A percentile compares a stretch with the other conserved stretches of the same genome.
These are phyloP conservation scores for Anabas testudineus DNA, from an alignment of 2,797 vertebrate genomes.

Conservation along the genomic window DNA sequence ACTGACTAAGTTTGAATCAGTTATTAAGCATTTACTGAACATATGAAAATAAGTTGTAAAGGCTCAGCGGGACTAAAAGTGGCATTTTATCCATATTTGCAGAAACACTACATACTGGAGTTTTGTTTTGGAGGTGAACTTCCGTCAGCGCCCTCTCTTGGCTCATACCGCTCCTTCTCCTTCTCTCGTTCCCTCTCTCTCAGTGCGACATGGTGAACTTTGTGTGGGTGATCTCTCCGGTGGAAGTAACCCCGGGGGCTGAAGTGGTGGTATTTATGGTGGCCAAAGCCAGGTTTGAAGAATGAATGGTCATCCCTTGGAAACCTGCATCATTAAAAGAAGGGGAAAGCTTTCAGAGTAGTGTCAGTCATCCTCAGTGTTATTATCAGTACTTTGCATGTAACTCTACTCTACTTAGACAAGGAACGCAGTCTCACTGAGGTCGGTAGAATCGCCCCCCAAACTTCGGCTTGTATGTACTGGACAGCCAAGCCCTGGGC, in stretches of 20 bases:
- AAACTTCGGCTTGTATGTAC: conserved; percentile 63
- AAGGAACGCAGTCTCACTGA: conserved; percentile 55
- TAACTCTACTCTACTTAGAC: not conserved
- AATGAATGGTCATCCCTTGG: conserved; percentile 62
- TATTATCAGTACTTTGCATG: not conserved
- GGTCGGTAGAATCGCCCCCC: conserved; percentile 54
- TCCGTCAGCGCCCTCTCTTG: conserved; percentile 29
- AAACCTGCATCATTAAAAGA: conserved; percentile 50
- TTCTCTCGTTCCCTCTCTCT: conserved; percentile 26
- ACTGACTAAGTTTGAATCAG: not conserved
- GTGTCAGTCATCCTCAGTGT: not conserved
- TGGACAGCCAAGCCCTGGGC: conserved; percentile 48
- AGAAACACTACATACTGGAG: conserved; percentile 36
- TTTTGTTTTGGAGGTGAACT: conserved; percentile 38
- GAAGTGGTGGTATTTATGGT: conserved; percentile 52
- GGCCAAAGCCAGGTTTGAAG: conserved; percentile 50
- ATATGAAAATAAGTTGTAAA: not conserved
- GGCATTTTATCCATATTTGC: not conserved
- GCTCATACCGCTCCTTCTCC: conserved; percentile 40
- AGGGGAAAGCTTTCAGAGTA: not conserved
- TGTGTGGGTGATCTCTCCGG: conserved; percentile 37
- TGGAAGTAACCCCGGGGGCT: conserved; percentile 3
- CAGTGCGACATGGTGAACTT: conserved; percentile 22
- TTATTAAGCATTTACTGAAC: not conserved
- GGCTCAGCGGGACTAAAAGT: not conserved